Base-by-base conservation (phyloP, 1,140 invertebrate genomes). In the Caligus rogercresseyi region DNA sequence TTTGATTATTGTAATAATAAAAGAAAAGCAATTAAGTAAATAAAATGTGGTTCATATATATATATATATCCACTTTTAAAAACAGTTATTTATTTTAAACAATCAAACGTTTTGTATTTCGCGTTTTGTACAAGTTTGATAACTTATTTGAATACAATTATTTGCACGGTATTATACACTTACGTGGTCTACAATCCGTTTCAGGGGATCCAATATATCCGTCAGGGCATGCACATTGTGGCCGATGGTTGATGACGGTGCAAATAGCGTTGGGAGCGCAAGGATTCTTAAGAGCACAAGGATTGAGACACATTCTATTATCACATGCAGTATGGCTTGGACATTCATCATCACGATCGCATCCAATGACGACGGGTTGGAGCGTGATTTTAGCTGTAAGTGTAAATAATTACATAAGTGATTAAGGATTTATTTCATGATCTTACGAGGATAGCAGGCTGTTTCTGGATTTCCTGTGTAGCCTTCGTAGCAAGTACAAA, bases 381-480 rank as follows among this genome's bases (percentile, higher is more conserved):
- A 23, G 4, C 4, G 53, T 23, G 7, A 23, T 13, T 54, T 16
- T 54, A 54, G 21, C 53, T 54, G 53, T 20, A 54, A 54, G 20
- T 21, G 16, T 56, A 56, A 56, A 1, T 2, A 56, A 56, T 56
- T 14, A 56, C 16, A 18, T 21, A 56, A 2, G 19, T 21, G 4
- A 16, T 3, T 2, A 3, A 56, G 15, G 16, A 21, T n/a, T 2
- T 16, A 21, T 2, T 18, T 24, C 21, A 2, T n/a, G n/a, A 21
- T 31, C 26, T 60, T 60, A 25, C 57, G 21, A n/a, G 81, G 77
- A 67, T 79, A 79, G 71, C 88, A 92, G 18, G 78, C 76, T 7
- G 82, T 78, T 65, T 89, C 83, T 0, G 88, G 87, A 74, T 90
- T 85, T 63, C 88, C 88, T 71, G 88, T 84, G 70, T 79, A 87